Percentiles rank a stretch among this genome's conserved stretches.
phyloP scores from a whole-genome alignment of 2,888 invertebrate species.

The Arctia plantaginis region DNA sequence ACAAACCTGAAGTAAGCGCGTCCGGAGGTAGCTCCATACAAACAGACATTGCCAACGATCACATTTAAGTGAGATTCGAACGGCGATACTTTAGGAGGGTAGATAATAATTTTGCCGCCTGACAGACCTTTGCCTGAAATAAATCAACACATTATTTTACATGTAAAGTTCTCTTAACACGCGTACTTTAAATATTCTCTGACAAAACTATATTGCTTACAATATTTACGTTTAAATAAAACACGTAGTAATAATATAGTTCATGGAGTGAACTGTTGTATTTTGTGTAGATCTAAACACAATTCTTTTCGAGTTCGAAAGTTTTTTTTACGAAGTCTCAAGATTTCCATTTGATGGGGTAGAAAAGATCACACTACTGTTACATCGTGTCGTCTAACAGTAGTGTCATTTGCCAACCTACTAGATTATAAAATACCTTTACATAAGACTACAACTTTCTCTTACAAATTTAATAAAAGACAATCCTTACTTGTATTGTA shows the following conservation, averaged over 20 bases:
- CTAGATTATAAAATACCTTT: not conserved
- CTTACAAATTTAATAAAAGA: not conserved
- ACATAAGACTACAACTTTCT: not conserved
- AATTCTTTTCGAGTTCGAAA: not conserved
- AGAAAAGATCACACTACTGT: too few species aligned
- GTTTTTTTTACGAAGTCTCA: not conserved
- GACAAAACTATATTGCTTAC: too few species aligned
- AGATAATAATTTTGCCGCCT: slow-evolving; percentile 97
- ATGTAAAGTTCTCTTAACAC: not conserved
- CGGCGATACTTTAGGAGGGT: slow-evolving; percentile 94
- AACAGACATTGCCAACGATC: slow-evolving; percentile 98
- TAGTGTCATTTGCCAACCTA: not conserved
- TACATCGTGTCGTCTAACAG: too few species aligned
- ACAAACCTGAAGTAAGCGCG: slow-evolving; percentile 93
- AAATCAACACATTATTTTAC: not conserved
- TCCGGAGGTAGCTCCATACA: slow-evolving; percentile 98
- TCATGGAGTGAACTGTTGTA: too few species aligned
- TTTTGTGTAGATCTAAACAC: too few species aligned
- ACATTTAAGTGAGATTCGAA: slow-evolving; percentile 98
- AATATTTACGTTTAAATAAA: too few species aligned
- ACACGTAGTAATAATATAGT: too few species aligned
- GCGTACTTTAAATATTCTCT: too few species aligned
- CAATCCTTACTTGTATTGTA: too few species aligned
- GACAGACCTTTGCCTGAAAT: slow-evolving; percentile 92
- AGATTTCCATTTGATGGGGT: not conserved